Conservation (phyloP, 2,797 vertebrate species). For the Anisognathus igniventris region DNA sequence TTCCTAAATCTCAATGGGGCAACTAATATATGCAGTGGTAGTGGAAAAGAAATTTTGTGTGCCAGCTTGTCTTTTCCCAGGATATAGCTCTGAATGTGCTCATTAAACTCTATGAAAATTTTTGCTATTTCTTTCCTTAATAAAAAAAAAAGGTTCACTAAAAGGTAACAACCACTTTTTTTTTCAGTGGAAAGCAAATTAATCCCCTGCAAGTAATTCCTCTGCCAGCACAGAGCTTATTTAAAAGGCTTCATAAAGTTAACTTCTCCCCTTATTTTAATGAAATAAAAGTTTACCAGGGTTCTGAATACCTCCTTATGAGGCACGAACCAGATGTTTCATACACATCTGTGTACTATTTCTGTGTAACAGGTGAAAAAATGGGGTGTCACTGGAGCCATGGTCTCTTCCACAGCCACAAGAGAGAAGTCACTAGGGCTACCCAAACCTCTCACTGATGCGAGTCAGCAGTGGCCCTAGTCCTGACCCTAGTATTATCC, state of each 20-base stretch:
- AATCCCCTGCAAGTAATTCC: not conserved
- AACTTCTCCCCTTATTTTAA: not conserved
- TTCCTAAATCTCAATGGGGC: not conserved
- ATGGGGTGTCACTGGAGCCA: rapidly evolving
- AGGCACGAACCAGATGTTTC: not conserved
- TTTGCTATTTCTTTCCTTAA: not conserved
- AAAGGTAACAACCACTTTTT: not conserved
- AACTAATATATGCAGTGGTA: not conserved
- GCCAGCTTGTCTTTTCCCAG: not conserved
- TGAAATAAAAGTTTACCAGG: not conserved
- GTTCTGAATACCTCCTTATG: not conserved
- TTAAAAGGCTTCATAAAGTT: not conserved
- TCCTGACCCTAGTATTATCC: not conserved
- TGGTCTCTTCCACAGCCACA: not conserved
- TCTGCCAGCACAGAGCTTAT: not conserved
- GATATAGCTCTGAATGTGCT: not conserved
- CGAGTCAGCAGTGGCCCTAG: not conserved
- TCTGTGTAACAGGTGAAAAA: not conserved
- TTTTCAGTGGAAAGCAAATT: not conserved
- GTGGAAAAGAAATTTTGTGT: not conserved
- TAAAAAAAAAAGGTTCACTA: not conserved
- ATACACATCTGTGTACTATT: not conserved
- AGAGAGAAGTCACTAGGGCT: not conserved
- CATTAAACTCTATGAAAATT: not conserved
- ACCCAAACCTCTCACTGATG: not conserved